Evolutionary conservation across 2,797 vertebrate genomes (phyloP).

Genomic region (Sylvia borin): DNA sequence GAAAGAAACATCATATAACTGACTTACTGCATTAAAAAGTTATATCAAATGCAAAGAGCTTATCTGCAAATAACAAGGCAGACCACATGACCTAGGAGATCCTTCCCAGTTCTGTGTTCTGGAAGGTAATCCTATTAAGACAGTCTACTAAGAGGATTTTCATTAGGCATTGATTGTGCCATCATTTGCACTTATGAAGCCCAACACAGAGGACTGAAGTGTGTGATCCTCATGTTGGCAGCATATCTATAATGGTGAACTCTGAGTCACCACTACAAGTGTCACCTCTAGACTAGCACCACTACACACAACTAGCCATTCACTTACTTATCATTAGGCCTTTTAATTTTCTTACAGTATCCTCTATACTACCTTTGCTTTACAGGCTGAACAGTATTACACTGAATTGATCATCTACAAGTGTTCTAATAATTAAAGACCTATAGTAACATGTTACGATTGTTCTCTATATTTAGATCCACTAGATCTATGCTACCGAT

Average conservation of each 20-base stretch:
- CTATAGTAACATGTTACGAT: not conserved
- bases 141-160: slow-evolving; percentile 43
- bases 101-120: not conserved
- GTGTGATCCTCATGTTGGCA: not conserved
- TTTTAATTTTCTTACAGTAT: not conserved
- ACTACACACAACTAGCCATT: not conserved
- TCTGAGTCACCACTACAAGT: not conserved
- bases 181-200: slow-evolving; percentile 25
- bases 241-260: not conserved
- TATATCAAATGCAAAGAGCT: not conserved
- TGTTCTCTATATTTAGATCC: not conserved
- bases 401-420: not conserved
- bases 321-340: not conserved
- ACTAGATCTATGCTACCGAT: not conserved
- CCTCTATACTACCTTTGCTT: not conserved
- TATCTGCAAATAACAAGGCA: slow-evolving; percentile 17
- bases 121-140: slow-evolving; percentile 56
- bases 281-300: not conserved
- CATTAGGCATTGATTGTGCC: slow-evolving; percentile 1
- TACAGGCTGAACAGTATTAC: not conserved
- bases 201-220: not conserved
- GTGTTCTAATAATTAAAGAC: not conserved
- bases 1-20: not conserved
- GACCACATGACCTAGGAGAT: not conserved
- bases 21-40: not conserved